phyloP scores from a whole-genome alignment of 2,797 vertebrate species.

The Zalophus californianus region DNA sequence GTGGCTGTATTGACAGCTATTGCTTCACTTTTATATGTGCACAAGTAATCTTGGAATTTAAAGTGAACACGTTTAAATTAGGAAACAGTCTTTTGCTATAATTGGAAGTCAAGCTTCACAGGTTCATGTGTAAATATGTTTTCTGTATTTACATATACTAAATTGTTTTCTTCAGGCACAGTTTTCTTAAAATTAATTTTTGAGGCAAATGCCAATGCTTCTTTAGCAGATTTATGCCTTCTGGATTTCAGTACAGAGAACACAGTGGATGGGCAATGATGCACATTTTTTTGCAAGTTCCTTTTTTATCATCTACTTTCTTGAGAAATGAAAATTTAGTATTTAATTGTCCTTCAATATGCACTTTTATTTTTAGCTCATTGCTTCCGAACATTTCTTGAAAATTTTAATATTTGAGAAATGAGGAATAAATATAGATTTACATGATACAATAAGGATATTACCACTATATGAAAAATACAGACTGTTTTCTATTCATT shows the following conservation, averaged over 20 bases:
- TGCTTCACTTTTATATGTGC: background rate
- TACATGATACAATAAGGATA: background rate
- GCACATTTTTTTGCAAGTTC: background rate
- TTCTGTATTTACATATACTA: background rate
- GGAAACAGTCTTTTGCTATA: background rate
- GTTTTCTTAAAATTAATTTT: background rate
- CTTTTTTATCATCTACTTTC: slow-evolving; percentile 15
- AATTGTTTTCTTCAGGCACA: background rate
- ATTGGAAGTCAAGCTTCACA: background rate
- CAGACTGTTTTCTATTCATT: background rate
- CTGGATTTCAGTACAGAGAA: background rate
- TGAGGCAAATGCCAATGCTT: background rate
- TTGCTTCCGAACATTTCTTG: background rate
- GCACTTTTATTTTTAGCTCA: background rate
- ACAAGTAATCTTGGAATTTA: background rate
- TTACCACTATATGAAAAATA: background rate
- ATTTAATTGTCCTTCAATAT: background rate
- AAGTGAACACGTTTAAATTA: background rate
- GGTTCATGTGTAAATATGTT: background rate
- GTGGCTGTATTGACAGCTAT: background rate
- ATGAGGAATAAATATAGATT: background rate
- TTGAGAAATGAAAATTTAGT: background rate
- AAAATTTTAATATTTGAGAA: background rate
- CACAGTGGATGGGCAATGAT: background rate
- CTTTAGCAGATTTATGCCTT: background rate